These are phyloP conservation scores for Antechinus stuartii DNA, from an alignment of 2,113 vertebrate genomes.

Conservation along the genomic window DNA sequence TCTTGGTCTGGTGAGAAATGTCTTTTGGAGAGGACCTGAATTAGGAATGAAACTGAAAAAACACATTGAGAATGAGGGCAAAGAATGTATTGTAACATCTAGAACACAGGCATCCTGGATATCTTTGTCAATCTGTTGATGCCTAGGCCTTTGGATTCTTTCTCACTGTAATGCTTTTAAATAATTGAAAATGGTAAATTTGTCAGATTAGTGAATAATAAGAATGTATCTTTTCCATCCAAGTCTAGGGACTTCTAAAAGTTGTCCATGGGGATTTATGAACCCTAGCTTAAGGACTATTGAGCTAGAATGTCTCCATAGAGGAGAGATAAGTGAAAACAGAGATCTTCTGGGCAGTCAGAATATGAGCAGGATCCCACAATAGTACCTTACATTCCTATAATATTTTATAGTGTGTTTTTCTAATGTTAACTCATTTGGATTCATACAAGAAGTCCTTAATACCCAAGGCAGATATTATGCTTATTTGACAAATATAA, in stretches of 20 bases:
- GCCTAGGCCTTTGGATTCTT: background rate
- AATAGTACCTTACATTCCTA: background rate
- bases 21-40: background rate
- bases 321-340: background rate
- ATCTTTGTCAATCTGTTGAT: background rate
- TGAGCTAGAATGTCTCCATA: background rate
- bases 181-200: background rate
- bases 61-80: background rate
- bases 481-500: background rate
- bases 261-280: background rate
- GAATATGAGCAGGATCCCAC: background rate
- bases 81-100: background rate
- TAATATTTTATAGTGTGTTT: background rate
- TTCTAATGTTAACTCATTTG: no score
- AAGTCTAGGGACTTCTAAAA: background rate
- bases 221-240: background rate
- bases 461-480: background rate
- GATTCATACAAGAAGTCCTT: background rate
- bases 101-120: background rate
- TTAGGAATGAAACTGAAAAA: background rate
- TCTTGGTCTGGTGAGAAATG: background rate
- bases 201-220: background rate
- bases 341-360: background rate
- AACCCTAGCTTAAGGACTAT: background rate
- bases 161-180: background rate